phyloP scores from a whole-genome alignment of 2,888 invertebrate species.

The Prenolepis imparis region DNA sequence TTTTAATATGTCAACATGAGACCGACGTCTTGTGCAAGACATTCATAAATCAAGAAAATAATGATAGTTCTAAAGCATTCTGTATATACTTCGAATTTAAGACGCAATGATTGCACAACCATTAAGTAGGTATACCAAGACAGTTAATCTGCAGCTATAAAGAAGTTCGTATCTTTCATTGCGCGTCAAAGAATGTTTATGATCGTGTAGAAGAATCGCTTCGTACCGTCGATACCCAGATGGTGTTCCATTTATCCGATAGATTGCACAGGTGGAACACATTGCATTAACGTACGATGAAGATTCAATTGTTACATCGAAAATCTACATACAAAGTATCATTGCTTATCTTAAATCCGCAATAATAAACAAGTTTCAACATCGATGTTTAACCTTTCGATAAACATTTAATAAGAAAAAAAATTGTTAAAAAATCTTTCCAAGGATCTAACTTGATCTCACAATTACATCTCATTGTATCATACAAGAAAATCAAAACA shows the following conservation, averaged over 20 bases:
- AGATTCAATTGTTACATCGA: slow-evolving; percentile 40
- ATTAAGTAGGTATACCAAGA: slow-evolving; percentile 15
- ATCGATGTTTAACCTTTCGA: slow-evolving; percentile 19
- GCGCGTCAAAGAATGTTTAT: slow-evolving; percentile 45
- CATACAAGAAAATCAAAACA: slow-evolving; percentile 10
- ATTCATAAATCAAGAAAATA: slow-evolving; percentile 11
- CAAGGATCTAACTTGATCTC: background rate
- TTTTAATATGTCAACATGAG: background rate
- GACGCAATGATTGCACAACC: slow-evolving; percentile 26
- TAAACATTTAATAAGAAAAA: background rate
- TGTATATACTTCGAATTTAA: background rate
- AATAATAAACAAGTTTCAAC: slow-evolving; percentile 16
- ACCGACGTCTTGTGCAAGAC: background rate
- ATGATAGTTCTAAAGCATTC: background rate
- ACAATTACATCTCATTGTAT: slow-evolving; percentile 12
- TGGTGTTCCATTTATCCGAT: slow-evolving; percentile 39
- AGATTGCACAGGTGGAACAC: slow-evolving; percentile 34
- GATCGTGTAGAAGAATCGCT: slow-evolving; percentile 16
- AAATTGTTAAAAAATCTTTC: background rate
- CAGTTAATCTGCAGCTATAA: slow-evolving; percentile 29
- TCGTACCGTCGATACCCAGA: slow-evolving; percentile 29
- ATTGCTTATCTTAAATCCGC: slow-evolving; percentile 40
- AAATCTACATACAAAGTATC: slow-evolving; percentile 46
- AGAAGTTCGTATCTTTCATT: slow-evolving; percentile 38
- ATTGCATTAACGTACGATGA: slow-evolving; percentile 20